A percentile compares a stretch with the other conserved stretches of the same genome.
These are phyloP conservation scores for Raja brachyura DNA, from an alignment of 2,113 vertebrate genomes.

Conservation along the genomic window DNA sequence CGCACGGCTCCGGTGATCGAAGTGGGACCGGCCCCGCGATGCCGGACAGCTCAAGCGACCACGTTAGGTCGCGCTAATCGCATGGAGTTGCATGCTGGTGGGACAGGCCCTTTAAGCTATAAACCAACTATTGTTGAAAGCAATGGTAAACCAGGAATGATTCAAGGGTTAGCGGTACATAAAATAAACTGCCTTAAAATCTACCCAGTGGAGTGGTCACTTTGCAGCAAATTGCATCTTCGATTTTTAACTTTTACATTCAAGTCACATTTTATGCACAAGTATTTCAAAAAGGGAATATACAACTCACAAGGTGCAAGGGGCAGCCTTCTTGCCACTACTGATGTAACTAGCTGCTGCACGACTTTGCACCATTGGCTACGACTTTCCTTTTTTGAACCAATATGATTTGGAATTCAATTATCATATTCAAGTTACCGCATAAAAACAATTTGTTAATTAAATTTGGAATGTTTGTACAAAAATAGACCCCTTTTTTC, in stretches of 20 bases:
- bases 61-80: too few species aligned
- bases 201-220: background rate
- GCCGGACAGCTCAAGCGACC: too few species aligned
- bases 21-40: too few species aligned
- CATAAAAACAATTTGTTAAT: slow-evolving; percentile 29
- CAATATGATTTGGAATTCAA: background rate
- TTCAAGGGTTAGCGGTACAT: background rate
- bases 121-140: background rate
- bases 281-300: slow-evolving; percentile 6
- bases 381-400: background rate
- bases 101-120: too few species aligned
- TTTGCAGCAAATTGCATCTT: background rate
- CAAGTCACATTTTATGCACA: background rate
- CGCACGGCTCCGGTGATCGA: too few species aligned
- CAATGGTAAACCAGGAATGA: background rate
- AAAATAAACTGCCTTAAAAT: background rate
- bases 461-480: background rate
- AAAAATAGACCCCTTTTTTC: slow-evolving; percentile 29
- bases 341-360: background rate
- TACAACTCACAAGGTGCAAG: background rate
- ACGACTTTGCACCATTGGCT: background rate
- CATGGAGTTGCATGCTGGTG: too few species aligned
- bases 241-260: background rate
- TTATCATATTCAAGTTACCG: background rate
- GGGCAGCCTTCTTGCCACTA: background rate